Evolutionary conservation across 2,797 vertebrate genomes (phyloP).

Genomic region (Sylvilagus floridanus): DNA sequence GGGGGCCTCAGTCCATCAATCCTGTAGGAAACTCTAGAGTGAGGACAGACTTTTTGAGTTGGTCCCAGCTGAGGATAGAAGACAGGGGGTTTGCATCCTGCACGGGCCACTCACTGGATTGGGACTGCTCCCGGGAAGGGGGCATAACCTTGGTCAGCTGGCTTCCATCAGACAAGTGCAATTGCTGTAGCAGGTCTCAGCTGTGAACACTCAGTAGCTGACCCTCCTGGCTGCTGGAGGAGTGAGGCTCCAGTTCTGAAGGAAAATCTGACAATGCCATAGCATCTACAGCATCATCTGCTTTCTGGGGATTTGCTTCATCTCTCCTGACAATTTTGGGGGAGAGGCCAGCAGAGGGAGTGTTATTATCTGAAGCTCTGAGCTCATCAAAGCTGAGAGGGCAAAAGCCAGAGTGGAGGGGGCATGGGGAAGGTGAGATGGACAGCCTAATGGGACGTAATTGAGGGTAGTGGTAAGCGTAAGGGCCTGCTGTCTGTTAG

Average conservation of each 20-base stretch:
- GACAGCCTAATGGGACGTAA: neutral
- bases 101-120: neutral
- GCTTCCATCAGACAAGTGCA: neutral
- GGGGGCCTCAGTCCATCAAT: neutral
- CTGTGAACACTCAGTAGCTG: neutral
- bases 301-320: neutral
- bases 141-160: neutral
- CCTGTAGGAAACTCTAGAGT: no score
- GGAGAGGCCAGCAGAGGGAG: neutral
- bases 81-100: neutral
- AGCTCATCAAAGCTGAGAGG: neutral
- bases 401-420: neutral
- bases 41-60: neutral
- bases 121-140: neutral
- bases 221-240: neutral
- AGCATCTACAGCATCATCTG: no score
- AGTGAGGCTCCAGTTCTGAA: neutral
- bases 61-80: neutral
- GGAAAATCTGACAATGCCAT: no score
- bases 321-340: neutral
- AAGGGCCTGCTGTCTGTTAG: neutral
- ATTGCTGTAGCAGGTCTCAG: neutral
- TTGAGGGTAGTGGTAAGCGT: neutral
- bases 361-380: neutral
- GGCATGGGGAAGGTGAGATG: neutral